Conservation (phyloP, 2,888 invertebrate genomes). For the Tiliacea aurago region DNA sequence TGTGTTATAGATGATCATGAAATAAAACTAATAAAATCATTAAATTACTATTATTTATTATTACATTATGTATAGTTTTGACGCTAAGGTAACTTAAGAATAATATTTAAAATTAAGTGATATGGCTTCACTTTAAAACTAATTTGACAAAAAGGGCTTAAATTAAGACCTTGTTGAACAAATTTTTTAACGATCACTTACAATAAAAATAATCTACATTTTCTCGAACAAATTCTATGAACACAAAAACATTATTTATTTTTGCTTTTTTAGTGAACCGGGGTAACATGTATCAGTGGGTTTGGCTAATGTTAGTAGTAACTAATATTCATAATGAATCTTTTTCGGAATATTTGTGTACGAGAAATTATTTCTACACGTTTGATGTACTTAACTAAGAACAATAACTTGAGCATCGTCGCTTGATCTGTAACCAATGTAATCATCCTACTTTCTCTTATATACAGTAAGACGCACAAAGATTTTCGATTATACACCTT, state of each 20-base stretch:
- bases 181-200: constrained; percentile 46
- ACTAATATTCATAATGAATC: constrained; percentile 22
- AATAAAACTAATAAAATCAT: constrained; percentile 78
- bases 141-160: constrained; percentile 65
- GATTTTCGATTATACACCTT: background rate
- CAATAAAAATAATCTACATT: constrained; percentile 35
- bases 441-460: background rate
- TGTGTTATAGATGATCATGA: constrained; percentile 59
- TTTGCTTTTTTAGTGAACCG: constrained; percentile 40
- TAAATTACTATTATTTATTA: constrained; percentile 73
- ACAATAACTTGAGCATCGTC: background rate
- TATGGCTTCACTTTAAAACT: constrained; percentile 86
- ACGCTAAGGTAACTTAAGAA: constrained; percentile 84
- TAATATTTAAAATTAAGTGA: constrained; percentile 82
- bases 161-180: constrained; percentile 37
- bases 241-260: constrained; percentile 27
- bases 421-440: background rate
- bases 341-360: constrained; percentile 28
- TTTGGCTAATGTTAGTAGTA: constrained; percentile 52
- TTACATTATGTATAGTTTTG: constrained; percentile 72
- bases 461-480: background rate
- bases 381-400: no score
- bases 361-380: constrained; percentile 2
- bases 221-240: constrained; percentile 25
- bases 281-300: constrained; percentile 69